These are phyloP conservation scores for Nibea coibor DNA, from an alignment of 2,113 vertebrate species.

Conservation along the genomic window DNA sequence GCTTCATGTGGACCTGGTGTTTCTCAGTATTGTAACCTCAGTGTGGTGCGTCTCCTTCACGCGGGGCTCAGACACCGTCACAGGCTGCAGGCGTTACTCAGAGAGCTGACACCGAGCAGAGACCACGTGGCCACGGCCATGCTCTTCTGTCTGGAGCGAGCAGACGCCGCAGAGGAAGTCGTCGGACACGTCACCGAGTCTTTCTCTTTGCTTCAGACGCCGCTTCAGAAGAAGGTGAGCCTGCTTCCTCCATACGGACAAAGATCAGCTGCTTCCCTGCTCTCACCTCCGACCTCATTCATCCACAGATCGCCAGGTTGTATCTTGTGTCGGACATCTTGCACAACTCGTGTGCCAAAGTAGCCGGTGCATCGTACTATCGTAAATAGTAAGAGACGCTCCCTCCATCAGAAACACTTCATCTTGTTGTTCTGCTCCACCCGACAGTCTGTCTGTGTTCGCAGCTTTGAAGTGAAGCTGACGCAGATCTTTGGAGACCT, in stretches of 20 bases:
- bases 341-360: constrained; percentile 88
- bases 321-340: constrained; percentile 87
- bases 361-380: constrained; percentile 86
- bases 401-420: neutral
- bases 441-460: constrained; percentile 23
- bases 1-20: too few relatives aligned
- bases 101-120: constrained; percentile 79
- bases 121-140: constrained; percentile 81
- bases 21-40: neutral
- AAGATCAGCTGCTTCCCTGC: neutral
- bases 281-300: neutral
- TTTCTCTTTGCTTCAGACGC: constrained; percentile 81
- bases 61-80: constrained; percentile 78
- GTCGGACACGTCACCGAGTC: constrained; percentile 83
- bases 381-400: constrained; percentile 84
- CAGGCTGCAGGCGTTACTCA: constrained; percentile 80
- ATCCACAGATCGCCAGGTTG: constrained; percentile 82
- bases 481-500: constrained; percentile 85
- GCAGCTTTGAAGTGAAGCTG: constrained; percentile 85
- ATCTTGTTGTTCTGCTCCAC: constrained; percentile 1
- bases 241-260: neutral
- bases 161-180: constrained; percentile 86
- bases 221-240: constrained; percentile 83
- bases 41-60: neutral
- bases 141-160: constrained; percentile 85